phyloP scores from a whole-genome alignment of 64 coral and sea anemone species.

The Montipora sp. region DNA sequence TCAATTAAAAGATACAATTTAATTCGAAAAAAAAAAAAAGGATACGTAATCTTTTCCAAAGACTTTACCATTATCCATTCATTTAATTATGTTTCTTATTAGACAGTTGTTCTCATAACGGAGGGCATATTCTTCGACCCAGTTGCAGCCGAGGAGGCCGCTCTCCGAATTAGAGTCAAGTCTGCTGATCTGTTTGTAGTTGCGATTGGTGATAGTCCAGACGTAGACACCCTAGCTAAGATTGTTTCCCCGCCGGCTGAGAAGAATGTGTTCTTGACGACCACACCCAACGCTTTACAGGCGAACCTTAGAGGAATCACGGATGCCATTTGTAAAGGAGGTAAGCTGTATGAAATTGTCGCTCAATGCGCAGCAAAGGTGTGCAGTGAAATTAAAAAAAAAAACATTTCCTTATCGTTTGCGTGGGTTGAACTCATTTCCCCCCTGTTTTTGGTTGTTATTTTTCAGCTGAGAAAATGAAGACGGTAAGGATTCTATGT shows the following conservation, averaged over 20 bases:
- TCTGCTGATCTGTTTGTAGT: constrained; percentile 36
- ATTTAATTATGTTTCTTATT: neutral
- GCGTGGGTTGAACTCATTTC: neutral
- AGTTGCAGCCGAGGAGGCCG: constrained; percentile 16
- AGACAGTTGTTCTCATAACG: constrained; percentile 73
- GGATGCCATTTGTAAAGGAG: constrained; percentile 70
- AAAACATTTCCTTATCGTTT: neutral
- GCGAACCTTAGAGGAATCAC: constrained; percentile 49
- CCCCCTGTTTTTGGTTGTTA: neutral
- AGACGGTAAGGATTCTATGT: constrained; percentile 18
- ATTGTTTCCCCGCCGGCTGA: constrained; percentile 60
- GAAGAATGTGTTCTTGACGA: constrained; percentile 61
- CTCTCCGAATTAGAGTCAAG: constrained; percentile 25
- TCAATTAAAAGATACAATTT: too few species aligned
- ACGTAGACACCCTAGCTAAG: constrained; percentile 17
- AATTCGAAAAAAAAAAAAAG: too few species aligned
- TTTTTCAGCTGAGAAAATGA: constrained; percentile 31
- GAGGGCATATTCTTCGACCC: constrained; percentile 39
- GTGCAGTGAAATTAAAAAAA: too few species aligned
- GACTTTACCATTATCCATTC: too few species aligned
- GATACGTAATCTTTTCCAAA: too few species aligned
- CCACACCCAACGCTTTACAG: constrained; percentile 35
- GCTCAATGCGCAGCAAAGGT: too few species aligned
- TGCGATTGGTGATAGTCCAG: constrained; percentile 58
- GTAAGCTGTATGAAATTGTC: neutral